Evolutionary conservation across 1,140 invertebrate genomes (phyloP), one percentile per base, ranked within the genome.

Genomic region (Charaxes varanes): DNA sequence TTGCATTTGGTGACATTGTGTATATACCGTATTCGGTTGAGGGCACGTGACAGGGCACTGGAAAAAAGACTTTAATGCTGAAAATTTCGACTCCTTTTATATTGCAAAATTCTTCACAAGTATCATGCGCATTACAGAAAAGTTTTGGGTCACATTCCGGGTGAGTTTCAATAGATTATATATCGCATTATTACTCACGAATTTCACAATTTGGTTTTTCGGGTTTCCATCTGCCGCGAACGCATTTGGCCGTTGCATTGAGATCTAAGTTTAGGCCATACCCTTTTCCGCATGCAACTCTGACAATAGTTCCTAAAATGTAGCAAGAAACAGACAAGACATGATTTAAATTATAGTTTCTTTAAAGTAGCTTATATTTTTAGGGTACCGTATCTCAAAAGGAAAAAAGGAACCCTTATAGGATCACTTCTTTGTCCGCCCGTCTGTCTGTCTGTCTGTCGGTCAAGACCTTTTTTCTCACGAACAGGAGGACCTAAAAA

Each of bases 211-310:
- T 87, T 0, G 93, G 93, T 52, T 90, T 91, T 40, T 87, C 88
- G 1, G 93, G 93, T 62, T 91, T 93, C 94, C 94, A 96, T 53
- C 87, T 86, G 1, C 93, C 93, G 28, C 90, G 73, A 1, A 91
- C 88, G 67, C 93, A 95, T 56, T 90, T 90, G 0, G 90, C 91
- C 0, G 93, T 94, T 10, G 88, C 85, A 62, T 95, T 94, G 31
- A 84, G 69, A 2, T 89, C 89, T 19, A 94, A 85, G 63, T 93
- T 94, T 0, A 92, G 72, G 3, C 88, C 88, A 57, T 93, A 94
- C 1, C 93, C 93, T 38, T 90, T 88, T 1, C 88, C 88, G 69
- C 93, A 95, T 4, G 88, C 88, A 6, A 93, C 86, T 56, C 88
- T 85, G 0, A 93, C 86, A 31, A 92, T 87, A 1, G 90, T 91